Conservation (phyloP, 2,888 invertebrate species). For the Physocephala rufipes region DNA sequence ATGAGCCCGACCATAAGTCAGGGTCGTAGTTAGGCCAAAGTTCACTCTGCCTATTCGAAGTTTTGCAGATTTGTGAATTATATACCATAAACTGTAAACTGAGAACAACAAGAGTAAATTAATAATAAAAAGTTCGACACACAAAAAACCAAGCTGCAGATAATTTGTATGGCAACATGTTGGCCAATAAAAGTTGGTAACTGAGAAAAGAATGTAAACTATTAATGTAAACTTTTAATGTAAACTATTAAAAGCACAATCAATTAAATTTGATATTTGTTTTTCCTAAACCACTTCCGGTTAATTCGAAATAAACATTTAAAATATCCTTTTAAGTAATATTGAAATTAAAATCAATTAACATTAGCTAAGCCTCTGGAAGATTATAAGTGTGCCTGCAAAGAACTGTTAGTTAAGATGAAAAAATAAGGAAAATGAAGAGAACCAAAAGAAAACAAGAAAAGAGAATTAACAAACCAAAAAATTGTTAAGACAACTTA, state of each 20-base stretch:
- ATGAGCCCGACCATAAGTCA: conserved; percentile 19
- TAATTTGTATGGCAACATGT: background rate
- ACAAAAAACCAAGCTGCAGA: background rate
- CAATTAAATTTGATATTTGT: too few relatives aligned
- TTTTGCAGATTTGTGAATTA: too few relatives aligned
- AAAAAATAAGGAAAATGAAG: background rate
- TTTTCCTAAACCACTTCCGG: too few relatives aligned
- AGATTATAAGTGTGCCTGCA: background rate
- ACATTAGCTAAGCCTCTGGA: conserved; percentile 2
- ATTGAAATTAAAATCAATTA: background rate
- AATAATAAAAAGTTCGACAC: background rate
- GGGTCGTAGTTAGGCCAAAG: conserved; percentile 5
- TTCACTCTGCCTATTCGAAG: too few relatives aligned
- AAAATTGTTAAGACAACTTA: conserved; percentile 21
- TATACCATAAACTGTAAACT: too few relatives aligned
- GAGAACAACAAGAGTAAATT: too few relatives aligned
- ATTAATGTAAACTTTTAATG: too few relatives aligned
- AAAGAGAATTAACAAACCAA: conserved; percentile 9
- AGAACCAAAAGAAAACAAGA: background rate
- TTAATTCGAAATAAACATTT: too few relatives aligned
- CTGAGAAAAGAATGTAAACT: background rate
- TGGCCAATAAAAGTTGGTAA: too few relatives aligned
- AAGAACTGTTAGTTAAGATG: background rate
- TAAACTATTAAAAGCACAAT: conserved; percentile 14
- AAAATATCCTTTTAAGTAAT: too few relatives aligned